Percentiles rank a stretch among this genome's conserved stretches.
These are phyloP conservation scores for Eleutherodactylus coqui DNA, from an alignment of 2,797 vertebrate genomes.

Conservation along the genomic window DNA sequence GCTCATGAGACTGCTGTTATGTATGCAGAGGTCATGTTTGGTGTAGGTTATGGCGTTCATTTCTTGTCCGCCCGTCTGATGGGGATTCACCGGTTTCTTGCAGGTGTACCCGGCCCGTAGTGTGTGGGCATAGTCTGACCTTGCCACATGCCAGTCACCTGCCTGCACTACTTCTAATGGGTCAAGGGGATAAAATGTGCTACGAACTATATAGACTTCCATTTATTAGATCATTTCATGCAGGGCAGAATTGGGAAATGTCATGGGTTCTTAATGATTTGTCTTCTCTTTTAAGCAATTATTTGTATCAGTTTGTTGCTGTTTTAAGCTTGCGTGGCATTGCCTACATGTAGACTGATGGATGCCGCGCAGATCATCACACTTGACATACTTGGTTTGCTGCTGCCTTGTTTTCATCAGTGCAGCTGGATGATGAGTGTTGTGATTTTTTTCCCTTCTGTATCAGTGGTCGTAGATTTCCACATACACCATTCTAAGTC, in stretches of 20 bases:
- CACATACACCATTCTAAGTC: background rate
- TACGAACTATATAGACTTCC: background rate
- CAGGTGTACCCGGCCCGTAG: conserved; percentile 21
- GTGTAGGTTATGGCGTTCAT: background rate
- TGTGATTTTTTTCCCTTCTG: too few relatives aligned
- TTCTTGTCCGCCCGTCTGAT: too few relatives aligned
- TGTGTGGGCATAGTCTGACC: conserved; percentile 24
- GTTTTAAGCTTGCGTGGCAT: background rate
- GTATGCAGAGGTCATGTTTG: background rate
- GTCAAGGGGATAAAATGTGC: background rate
- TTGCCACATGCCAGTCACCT: conserved; percentile 20
- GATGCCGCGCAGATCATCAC: background rate
- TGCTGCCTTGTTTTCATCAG: background rate
- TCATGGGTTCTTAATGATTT: background rate
- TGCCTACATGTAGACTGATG: background rate
- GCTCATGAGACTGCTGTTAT: background rate
- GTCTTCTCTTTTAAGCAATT: background rate
- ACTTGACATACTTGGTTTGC: background rate
- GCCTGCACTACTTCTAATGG: background rate
- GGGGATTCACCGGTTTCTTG: background rate
- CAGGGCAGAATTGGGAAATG: background rate
- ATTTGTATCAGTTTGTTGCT: background rate
- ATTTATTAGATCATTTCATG: background rate
- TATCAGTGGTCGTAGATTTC: background rate
- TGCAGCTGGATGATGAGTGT: background rate